A percentile compares a stretch with the other conserved stretches of the same genome.
Conservation (phyloP, 2,113 vertebrate genomes). For the Petrocephalus microphthalmus region DNA sequence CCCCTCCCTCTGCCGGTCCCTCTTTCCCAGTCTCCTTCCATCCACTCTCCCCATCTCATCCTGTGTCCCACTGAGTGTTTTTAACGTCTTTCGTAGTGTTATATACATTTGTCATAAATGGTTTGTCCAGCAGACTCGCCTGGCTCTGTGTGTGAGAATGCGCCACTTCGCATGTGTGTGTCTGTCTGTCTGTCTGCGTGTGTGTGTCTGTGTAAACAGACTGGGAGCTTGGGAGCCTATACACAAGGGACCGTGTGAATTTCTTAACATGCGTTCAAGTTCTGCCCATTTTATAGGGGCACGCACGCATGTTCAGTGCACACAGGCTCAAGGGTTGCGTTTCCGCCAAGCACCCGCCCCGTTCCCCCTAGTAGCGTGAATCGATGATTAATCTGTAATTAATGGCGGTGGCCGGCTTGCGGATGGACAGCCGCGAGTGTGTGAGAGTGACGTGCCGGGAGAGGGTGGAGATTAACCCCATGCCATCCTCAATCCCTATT, state of each 20-base stretch:
- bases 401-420: background rate
- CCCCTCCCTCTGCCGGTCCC: constrained; percentile 4
- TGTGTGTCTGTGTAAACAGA: constrained; percentile 19
- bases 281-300: background rate
- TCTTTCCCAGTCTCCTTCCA: constrained; percentile 4
- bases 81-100: constrained; percentile 16
- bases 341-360: background rate
- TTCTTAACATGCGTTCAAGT: background rate
- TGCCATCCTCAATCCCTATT: constrained; percentile 81
- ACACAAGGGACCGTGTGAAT: constrained; percentile 12
- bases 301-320: background rate
- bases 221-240: background rate
- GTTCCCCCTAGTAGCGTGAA: background rate
- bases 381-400: constrained; percentile 8
- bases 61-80: background rate
- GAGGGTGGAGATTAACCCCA: constrained; percentile 78
- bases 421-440: constrained; percentile 48
- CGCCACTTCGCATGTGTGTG: constrained; percentile 29
- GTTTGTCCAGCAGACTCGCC: background rate
- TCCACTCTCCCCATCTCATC: constrained; percentile 5
- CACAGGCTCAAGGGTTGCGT: background rate
- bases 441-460: constrained; percentile 61
- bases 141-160: background rate
- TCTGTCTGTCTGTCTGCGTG: background rate
- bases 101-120: constrained; percentile 14